Base-by-base conservation (phyloP, 2,797 vertebrate genomes). In the Novumbra hubbsi region DNA sequence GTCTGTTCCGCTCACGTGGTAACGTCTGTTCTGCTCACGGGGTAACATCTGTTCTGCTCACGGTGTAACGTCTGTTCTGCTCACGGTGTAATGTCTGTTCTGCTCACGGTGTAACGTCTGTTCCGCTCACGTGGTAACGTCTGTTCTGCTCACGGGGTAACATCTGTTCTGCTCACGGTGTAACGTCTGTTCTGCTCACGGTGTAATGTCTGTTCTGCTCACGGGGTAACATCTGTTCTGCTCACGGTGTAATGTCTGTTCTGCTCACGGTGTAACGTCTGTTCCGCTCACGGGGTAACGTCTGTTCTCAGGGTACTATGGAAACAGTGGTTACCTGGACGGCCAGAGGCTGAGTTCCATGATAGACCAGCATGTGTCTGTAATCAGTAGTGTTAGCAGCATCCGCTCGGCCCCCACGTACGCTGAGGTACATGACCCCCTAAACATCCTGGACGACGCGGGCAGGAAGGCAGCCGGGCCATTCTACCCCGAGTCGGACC, bases 281-380 rank as follows among this genome's bases (percentile, higher is more conserved):
- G 12, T 28, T 45, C 24, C 24, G 49, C 68, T 65, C 28, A 73
- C 5, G 11, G 21, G 6, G 11, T 17, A 27, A 60, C 9, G 1
- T 67, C 3, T 16, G 16, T 9, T 65, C 45, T 5, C 2, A 98
- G 97, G 95, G 65, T 99, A 95, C 88, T 99, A 96, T 71, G 92
- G 95, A 78, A 95, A 92, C 88, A 90, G 87, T 78, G 88, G 86
- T 80, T 98, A 96, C 79, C 80, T 94, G 80, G 96, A 98, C 70
- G 83, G 92, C 81, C 96, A 96, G 75, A 93, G 97, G 71, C 92
- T 97, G 83, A 92, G 94, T 12, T 91, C 97, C 0, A 91, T 97
- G 92, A 94, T 96, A n/a, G 96, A 98, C 84, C 97, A 99, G 75
- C 98, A 99, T 0, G 97, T 99, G 81, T 99, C 98, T 0, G 97